Evolutionary conservation across 1,140 invertebrate genomes (phyloP).

Genomic region (Brachionus plicatilis): DNA sequence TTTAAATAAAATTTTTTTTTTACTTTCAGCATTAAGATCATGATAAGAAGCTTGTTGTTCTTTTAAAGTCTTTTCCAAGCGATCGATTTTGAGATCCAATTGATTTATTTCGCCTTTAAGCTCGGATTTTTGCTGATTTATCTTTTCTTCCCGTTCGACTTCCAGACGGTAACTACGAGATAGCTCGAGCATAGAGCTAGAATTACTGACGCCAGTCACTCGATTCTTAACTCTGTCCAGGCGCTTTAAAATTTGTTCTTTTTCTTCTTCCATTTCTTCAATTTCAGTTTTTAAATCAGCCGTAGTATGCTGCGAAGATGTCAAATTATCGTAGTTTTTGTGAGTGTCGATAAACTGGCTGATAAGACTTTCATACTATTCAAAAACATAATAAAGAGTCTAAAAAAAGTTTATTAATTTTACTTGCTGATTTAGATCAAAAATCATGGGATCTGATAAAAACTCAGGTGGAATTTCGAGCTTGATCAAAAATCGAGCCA

Average conservation of each 20-base stretch:
- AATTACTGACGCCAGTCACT: slow-evolving; percentile 59
- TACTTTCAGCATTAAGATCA: slow-evolving; percentile 61
- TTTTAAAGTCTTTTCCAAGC: slow-evolving; percentile 61
- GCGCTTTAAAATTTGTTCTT: slow-evolving; percentile 67
- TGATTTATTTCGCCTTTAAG: slow-evolving; percentile 59
- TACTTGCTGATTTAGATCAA: slow-evolving; percentile 65
- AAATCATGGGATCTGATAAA: slow-evolving; percentile 68
- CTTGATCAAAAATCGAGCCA: slow-evolving; percentile 69
- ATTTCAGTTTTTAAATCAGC: slow-evolving; percentile 65
- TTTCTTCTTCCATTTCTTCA: slow-evolving; percentile 76
- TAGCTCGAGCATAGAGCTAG: slow-evolving; percentile 62
- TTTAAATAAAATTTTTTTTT: background rate
- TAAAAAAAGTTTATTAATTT: background rate
- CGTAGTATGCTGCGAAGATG: slow-evolving; percentile 61
- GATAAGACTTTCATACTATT: slow-evolving; percentile 70
- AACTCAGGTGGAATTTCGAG: slow-evolving; percentile 76
- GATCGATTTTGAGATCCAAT: slow-evolving; percentile 59
- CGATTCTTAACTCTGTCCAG: slow-evolving; percentile 65
- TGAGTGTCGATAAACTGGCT: slow-evolving; percentile 75
- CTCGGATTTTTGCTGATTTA: slow-evolving; percentile 62
- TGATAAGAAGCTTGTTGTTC: slow-evolving; percentile 59
- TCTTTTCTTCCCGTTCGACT: slow-evolving; percentile 66
- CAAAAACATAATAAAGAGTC: background rate
- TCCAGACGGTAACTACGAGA: slow-evolving; percentile 67
- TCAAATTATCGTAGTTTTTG: slow-evolving; percentile 66